Percentiles rank a stretch among this genome's conserved stretches.
These are phyloP conservation scores for Autographa pulchrina DNA, from an alignment of 2,888 invertebrate genomes.

Conservation along the genomic window DNA sequence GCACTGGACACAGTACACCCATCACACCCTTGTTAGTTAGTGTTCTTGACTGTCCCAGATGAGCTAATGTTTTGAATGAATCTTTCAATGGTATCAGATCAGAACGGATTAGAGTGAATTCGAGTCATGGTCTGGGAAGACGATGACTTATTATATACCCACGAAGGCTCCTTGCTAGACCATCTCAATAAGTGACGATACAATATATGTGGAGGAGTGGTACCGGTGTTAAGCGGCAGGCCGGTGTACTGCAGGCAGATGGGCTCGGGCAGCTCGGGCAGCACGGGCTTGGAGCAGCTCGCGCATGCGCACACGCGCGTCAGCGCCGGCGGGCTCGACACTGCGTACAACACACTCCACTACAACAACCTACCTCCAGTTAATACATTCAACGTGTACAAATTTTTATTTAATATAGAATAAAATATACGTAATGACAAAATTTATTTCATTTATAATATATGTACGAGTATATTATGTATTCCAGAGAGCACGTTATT, in stretches of 20 bases:
- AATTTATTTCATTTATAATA: too few relatives aligned
- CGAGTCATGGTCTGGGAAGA: too few relatives aligned
- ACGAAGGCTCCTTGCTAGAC: too few relatives aligned
- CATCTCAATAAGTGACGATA: not conserved
- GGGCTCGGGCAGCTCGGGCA: slow-evolving; percentile 58
- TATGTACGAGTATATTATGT: not conserved
- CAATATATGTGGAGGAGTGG: not conserved
- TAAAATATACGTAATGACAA: too few relatives aligned
- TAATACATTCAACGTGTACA: not conserved
- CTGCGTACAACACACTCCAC: slow-evolving; percentile 50
- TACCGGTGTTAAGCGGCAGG: slow-evolving; percentile 72
- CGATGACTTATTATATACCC: too few relatives aligned
- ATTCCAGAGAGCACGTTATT: not conserved
- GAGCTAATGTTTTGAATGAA: too few relatives aligned
- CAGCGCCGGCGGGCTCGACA: slow-evolving; percentile 67
- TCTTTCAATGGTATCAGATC: too few relatives aligned
- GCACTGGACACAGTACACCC: slow-evolving; percentile 57
- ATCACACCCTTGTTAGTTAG: too few relatives aligned
- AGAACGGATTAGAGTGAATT: too few relatives aligned
- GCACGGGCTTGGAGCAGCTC: slow-evolving; percentile 41
- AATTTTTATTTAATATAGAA: too few relatives aligned
- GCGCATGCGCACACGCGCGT: slow-evolving; percentile 70
- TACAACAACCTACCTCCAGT: too few relatives aligned
- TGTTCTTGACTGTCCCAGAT: too few relatives aligned
- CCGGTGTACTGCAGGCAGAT: slow-evolving; percentile 70